Percentiles rank a stretch among this genome's conserved stretches.
Conservation (phyloP, 2,888 invertebrate genomes). For the Anthrax anthrax region DNA sequence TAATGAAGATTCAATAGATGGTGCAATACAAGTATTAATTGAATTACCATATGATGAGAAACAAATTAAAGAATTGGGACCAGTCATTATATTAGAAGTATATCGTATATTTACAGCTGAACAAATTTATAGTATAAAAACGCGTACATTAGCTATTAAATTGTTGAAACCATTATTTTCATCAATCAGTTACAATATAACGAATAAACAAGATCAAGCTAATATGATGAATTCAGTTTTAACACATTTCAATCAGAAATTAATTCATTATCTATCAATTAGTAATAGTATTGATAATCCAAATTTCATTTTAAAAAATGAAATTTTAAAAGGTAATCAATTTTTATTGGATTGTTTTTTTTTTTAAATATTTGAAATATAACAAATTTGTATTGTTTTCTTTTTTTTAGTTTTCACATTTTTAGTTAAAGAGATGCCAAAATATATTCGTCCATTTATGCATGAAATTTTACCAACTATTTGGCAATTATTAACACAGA, state of each 20-base stretch:
- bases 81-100: slow-evolving; percentile 53
- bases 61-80: slow-evolving; percentile 51
- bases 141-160: slow-evolving; percentile 49
- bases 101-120: slow-evolving; percentile 50
- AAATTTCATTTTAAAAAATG: slow-evolving; percentile 48
- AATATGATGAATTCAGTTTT: slow-evolving; percentile 50
- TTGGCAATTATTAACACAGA: slow-evolving; percentile 52
- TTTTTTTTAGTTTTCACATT: slow-evolving; percentile 40
- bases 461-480: slow-evolving; percentile 47
- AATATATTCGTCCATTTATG: slow-evolving; percentile 44
- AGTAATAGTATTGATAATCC: slow-evolving; percentile 29
- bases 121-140: slow-evolving; percentile 39
- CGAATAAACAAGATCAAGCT: slow-evolving; percentile 40
- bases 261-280: slow-evolving; percentile 41
- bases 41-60: slow-evolving; percentile 55
- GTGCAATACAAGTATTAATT: slow-evolving; percentile 54
- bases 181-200: slow-evolving; percentile 27
- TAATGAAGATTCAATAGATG: slow-evolving; percentile 47
- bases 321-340: slow-evolving; percentile 41
- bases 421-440: slow-evolving; percentile 45
- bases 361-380: not conserved
- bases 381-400: not conserved
- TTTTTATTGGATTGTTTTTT: not conserved
- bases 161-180: slow-evolving; percentile 47
- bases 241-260: slow-evolving; percentile 48